Evolutionary conservation across 2,888 invertebrate genomes (phyloP).

Genomic region (Apoda limacodes): DNA sequence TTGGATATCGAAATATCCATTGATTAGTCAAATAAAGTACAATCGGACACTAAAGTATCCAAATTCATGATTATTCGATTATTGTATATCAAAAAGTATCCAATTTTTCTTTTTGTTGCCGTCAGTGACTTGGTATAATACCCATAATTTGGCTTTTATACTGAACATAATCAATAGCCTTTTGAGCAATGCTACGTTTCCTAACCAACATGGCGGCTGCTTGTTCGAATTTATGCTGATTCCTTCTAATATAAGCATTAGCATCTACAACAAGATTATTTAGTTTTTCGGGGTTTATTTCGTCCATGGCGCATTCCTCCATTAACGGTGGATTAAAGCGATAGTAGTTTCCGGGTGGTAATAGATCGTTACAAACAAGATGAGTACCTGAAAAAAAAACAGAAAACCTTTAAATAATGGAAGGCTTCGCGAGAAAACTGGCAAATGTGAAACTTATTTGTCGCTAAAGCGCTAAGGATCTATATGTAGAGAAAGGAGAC

Average conservation of each 20-base stretch:
- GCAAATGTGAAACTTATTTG: too few species aligned
- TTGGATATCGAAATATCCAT: too few species aligned
- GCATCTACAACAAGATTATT: conserved; percentile 80
- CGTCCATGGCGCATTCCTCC: conserved; percentile 83
- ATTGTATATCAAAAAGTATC: conserved; percentile 24
- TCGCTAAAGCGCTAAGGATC: too few species aligned
- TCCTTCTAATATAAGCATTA: conserved; percentile 81
- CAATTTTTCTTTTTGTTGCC: conserved; percentile 20
- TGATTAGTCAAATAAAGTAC: too few species aligned
- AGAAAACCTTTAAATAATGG: too few species aligned
- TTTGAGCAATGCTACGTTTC: conserved; percentile 29
- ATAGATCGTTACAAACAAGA: conserved; percentile 78
- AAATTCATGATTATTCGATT: too few species aligned
- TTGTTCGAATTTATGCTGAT: conserved; percentile 78
- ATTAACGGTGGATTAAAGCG: conserved; percentile 91
- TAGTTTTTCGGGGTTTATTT: conserved; percentile 79
- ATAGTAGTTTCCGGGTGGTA: conserved; percentile 80
- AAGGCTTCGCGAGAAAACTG: too few species aligned
- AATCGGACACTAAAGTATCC: too few species aligned
- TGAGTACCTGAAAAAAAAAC: too few species aligned
- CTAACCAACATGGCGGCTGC: conserved; percentile 62
- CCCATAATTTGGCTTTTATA: conserved; percentile 35
- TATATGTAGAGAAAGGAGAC: too few species aligned
- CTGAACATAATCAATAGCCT: conserved; percentile 28
- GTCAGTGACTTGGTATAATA: conserved; percentile 28